Base-by-base conservation (phyloP, 2,797 vertebrate species). In the Peromyscus aztecus region DNA sequence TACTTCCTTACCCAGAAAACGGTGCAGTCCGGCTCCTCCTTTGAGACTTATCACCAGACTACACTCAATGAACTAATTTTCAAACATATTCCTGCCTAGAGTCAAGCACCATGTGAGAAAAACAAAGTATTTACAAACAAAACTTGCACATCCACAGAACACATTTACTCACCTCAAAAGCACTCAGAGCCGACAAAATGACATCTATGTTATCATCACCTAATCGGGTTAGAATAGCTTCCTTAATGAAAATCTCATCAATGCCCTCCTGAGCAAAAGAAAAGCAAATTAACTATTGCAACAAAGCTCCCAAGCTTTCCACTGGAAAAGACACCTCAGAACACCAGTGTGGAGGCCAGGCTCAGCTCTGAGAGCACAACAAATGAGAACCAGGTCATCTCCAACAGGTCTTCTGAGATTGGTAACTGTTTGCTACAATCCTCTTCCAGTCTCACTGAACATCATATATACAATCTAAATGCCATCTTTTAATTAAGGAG, bases 151-250 rank as follows among this genome's bases (percentile, higher is more conserved):
- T 84, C 52, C 71, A 92, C 2, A 23, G 21, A 91, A 89, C 9
- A 80, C 73, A 67, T 7, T 76, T 13, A 96, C 98, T 98, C 71
- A 99, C 99, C 99, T 99, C 98, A 89, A 99, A 98, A 67, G 99
- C 98, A 89, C 57, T 95, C 37, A 99, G 85, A 11, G 99, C 98
- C 0, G 99, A 98, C 24, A 99, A 94, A n/a, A 99, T 99, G 40
- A 99, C 99, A 13, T 99, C 99, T 6, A 98, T 95, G 2, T 98
- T 98, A 17, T 99, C 99, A 97, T 99, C 99, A 73, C 97, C 98
- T 82, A 99, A 98, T 4, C 99, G 99, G 9, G 98, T 98, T 91
- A 99, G 94, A 95, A 99, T 94, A 1, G 99, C 99, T 82, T 99
- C 99, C 97, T 98, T 99, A 98, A 99, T 98, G 97, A 99, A 99